Base-by-base conservation (phyloP, 1,140 invertebrate genomes). In the Drosophila cardini region DNA sequence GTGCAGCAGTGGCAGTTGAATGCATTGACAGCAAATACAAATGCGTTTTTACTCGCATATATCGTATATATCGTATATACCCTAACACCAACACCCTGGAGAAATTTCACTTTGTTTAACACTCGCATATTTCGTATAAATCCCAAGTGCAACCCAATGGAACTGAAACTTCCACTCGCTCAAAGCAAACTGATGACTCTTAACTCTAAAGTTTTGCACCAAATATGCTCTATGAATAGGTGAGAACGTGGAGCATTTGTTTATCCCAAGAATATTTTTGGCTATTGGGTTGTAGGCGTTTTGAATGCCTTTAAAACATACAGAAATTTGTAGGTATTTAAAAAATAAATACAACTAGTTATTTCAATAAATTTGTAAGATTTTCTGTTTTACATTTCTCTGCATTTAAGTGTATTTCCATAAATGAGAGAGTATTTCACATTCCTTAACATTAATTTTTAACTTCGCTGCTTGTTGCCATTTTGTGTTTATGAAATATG, bases 21-120 rank as follows among this genome's bases (percentile, higher is more conserved):
- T 58, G 57, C 76, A 79, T 65, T 82, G 82, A 86, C 82, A 86
- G 82, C 45, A 55, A 71, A 78, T 85, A 82, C 48, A 82, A 78
- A 79, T 82, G 83, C 58, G 52, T 72, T 82, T 72, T 32, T 36
- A 71, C 15, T 15, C 32, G 21, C 21, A 26, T 26, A 26, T 26
- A 26, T 26, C 21, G 21, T 26, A 26, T 26, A 26, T 15, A 13
- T 38, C 15, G 15, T 8, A 38, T 81, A 38, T 81, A 81, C 78
- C 62, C 78, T 85, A 34, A 43, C 52, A 1, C 43, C 30, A 34
- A 15, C 30, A 63, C 63, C 70, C 70, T 2, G 11, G 70, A 72
- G 70, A 68, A 68, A 68, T 72, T 65, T 43, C 63, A 60, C 30
- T 68, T 68, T 67, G 70, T 58, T 68, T 56, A 42, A 36, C 36